Conservation (phyloP, 2,113 vertebrate species). For the Stictonetta naevosa region DNA sequence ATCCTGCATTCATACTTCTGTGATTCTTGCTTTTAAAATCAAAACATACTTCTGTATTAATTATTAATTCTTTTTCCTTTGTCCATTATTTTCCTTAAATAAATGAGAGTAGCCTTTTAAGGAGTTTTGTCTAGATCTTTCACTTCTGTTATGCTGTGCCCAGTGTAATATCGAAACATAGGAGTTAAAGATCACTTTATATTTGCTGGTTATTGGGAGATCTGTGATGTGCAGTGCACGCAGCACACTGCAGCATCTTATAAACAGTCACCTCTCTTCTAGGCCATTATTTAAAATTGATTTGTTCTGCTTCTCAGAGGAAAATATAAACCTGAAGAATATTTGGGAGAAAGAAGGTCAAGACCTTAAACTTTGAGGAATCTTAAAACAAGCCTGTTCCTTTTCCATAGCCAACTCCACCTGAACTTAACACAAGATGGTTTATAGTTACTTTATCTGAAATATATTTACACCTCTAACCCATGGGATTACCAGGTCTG, state of each 20-base stretch:
- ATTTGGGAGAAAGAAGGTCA: slow-evolving; percentile 33
- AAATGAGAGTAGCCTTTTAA: neutral
- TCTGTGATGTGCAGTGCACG: neutral
- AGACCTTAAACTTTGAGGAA: slow-evolving; percentile 48
- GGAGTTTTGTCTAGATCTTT: neutral
- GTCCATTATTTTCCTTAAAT: neutral
- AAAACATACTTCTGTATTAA: neutral
- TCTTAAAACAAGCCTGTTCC: neutral
- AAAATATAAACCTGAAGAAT: slow-evolving; percentile 40
- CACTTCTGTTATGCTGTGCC: neutral
- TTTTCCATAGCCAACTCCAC: neutral
- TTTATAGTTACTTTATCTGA: slow-evolving; percentile 16
- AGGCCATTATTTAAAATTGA: slow-evolving; percentile 27
- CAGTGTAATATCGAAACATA: neutral
- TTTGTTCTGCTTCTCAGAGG: slow-evolving; percentile 39
- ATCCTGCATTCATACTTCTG: neutral
- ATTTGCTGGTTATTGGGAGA: neutral
- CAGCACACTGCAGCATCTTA: neutral
- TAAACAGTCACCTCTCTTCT: slow-evolving; percentile 15
- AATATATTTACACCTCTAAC: slow-evolving; percentile 14
- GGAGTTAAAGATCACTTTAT: neutral
- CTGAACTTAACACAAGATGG: neutral
- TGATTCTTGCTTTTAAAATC: neutral
- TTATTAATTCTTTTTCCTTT: neutral
- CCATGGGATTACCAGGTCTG: neutral